phyloP scores from a whole-genome alignment of 35 echinoderm and acorn worm genomes.

The Amphiura filiformis region DNA sequence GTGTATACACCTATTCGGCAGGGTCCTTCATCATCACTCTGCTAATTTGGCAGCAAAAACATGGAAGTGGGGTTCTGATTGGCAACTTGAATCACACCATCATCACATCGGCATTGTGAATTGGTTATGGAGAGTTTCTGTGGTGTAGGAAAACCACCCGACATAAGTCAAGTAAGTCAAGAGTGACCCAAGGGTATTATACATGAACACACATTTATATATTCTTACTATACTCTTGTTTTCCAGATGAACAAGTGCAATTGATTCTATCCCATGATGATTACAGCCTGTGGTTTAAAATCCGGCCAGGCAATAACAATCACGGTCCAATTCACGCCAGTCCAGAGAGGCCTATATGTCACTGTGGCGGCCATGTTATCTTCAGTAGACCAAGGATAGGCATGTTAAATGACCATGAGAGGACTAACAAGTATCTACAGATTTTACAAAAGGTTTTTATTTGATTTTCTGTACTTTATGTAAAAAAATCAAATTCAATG shows the following conservation, averaged over 20 bases:
- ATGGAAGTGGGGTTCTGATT: too few relatives aligned
- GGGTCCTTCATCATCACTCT: too few relatives aligned
- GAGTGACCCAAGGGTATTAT: too few relatives aligned
- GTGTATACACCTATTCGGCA: too few relatives aligned
- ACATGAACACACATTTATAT: too few relatives aligned
- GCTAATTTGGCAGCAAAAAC: too few relatives aligned
- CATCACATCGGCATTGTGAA: too few relatives aligned
- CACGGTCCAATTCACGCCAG: background rate
- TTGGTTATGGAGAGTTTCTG: too few relatives aligned
- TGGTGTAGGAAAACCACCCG: too few relatives aligned
- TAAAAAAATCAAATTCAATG: too few relatives aligned
- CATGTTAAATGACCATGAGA: slow-evolving; percentile 68
- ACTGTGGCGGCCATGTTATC: slow-evolving; percentile 64
- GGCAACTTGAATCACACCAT: too few relatives aligned
- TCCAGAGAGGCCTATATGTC: slow-evolving; percentile 77
- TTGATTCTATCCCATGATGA: slow-evolving; percentile 81
- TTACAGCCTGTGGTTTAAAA: slow-evolving; percentile 95
- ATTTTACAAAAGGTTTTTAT: slow-evolving; percentile 83
- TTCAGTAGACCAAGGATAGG: slow-evolving; percentile 85
- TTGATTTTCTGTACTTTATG: background rate
- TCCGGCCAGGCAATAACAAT: slow-evolving; percentile 18
- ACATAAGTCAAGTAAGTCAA: too few relatives aligned
- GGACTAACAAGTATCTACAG: slow-evolving; percentile 58
- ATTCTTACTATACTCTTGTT: slow-evolving; percentile 11
- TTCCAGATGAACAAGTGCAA: slow-evolving; percentile 43